Base-by-base conservation (phyloP, 2,113 vertebrate species). In the Onychostruthus taczanowskii region DNA sequence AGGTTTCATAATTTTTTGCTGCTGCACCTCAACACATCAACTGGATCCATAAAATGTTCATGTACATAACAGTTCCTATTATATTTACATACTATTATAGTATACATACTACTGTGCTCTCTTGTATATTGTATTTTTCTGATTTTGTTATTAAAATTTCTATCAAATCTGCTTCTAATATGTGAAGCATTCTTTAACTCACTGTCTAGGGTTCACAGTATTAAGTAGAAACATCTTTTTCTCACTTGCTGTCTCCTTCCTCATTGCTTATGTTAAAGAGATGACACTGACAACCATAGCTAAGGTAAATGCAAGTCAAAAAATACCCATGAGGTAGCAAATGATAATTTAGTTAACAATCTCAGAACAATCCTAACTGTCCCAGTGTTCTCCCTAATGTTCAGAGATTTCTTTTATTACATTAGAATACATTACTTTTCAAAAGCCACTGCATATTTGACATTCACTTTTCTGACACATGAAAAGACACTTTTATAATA, bases 291-390 rank as follows among this genome's bases (percentile, higher is more conserved):
- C 50, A 86, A 64, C 35, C 37, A 90, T 35, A 97, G 35, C 37
- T 61, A 85, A 94, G 44, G n/a, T 66, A 96, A 96, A 81, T 35
- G 17, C 11, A 96, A 84, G 84, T 76, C 87, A n/a, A 84, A 49
- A 85, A 93, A 84, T 62, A 87, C 52, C n/a, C 22, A 82, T 13
- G 10, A 55, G 21, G 23, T 47, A 90, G 22, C 52, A 88, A 56
- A 75, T 49, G 37, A 24, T 84, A 72, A 78, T 79, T 82, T 73
- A 91, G 24, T 59, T 78, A 76, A 63, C 3, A 91, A 55, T 66
- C 35, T 72, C 26, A 3, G 19, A 75, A 69, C 35, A 91, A 47
- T 78, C 68, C 10, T 59, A 68, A 33, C 55, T 0, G 1, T 67
- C 47, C 33, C 61, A 73, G 4, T 43, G 41, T 90, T 92, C 11